These are phyloP conservation scores for Sitophilus oryzae DNA, from an alignment of 1,140 invertebrate genomes.

Conservation along the genomic window DNA sequence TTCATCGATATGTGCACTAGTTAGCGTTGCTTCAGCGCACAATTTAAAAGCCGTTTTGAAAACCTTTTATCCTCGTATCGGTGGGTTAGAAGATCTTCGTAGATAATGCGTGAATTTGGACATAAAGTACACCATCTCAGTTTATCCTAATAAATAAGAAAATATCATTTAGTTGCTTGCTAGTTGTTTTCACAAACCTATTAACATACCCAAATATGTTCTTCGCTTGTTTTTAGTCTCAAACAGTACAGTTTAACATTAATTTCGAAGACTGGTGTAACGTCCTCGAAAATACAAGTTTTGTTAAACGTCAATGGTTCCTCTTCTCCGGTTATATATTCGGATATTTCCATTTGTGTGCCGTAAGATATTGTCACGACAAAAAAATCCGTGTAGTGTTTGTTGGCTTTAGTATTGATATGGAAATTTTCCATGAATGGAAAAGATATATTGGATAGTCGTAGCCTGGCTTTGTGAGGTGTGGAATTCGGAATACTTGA, in stretches of 20 bases:
- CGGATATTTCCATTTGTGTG: conserved; percentile 5
- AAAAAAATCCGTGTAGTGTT: conserved; percentile 12
- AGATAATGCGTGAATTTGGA: conserved; percentile 16
- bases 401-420: not conserved
- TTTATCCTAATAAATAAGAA: not conserved
- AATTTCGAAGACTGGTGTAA: conserved; percentile 17
- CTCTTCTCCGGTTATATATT: conserved; percentile 4
- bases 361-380: conserved; percentile 13
- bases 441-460: conserved; percentile 12
- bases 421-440: conserved; percentile 3
- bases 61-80: conserved; percentile 13
- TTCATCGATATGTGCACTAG: conserved; percentile 7
- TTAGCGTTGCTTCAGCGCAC: conserved; percentile 16
- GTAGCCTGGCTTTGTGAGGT: not conserved
- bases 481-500: not conserved
- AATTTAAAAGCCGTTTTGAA: conserved; percentile 19
- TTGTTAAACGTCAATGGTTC: conserved; percentile 5
- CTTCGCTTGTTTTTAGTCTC: conserved; percentile 5
- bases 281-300: conserved; percentile 2
- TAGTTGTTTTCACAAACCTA: no score
- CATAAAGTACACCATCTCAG: conserved; percentile 4
- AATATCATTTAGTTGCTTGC: not conserved
- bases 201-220: conserved; percentile 16
- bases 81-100: conserved; percentile 14
- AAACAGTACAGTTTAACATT: conserved; percentile 19